Evolutionary conservation across 2,113 vertebrate species (phyloP), one percentile per base, ranked within the genome.

Genomic region (Prunella fulvescens): DNA sequence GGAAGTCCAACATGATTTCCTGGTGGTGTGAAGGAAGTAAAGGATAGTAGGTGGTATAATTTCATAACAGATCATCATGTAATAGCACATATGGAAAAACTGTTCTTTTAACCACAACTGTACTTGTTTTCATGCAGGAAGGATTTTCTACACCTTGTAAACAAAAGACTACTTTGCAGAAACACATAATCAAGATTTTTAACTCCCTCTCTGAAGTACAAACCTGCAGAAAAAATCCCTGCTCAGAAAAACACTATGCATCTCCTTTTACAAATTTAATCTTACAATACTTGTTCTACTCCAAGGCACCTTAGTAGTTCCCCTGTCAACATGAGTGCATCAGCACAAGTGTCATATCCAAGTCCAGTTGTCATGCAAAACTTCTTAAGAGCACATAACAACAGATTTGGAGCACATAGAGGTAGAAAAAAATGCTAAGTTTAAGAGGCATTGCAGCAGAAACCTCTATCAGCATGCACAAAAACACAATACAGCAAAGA

Each of bases 361-460:
- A 90, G 62, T 64, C 56, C 62, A 42, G 8, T 19, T 64, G 73
- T 11, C 22, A 42, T 2, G 37, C 37, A 66, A 83, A 82, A 82
- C 37, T 86, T 69, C 64, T 65, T 24, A 73, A 65, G 24, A 72
- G 44, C 40, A 45, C 2, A 0, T 4, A 62, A 35, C 19, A 73
- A 65, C 12, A 74, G 28, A 71, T 19, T 47, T 0, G 3, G 33
- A 84, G n/a, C 40, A 56, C 0, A 3, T 0, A 73, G 47, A 73
- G 7, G 19, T 11, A 74, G 58, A 76, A 90, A 39, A 39, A 54
- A 80, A 29, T 11, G 15, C 3, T 11, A 37, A 40, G 12, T 65
- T 67, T 76, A 80, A 57, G 19, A 69, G 62, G 29, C 19, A 33
- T 3, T 84, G 57, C 37, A 83, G 61, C 3, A 86, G 72, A 62